Conservation (phyloP, 2,888 invertebrate genomes). For the Anagyrus pseudococci region DNA sequence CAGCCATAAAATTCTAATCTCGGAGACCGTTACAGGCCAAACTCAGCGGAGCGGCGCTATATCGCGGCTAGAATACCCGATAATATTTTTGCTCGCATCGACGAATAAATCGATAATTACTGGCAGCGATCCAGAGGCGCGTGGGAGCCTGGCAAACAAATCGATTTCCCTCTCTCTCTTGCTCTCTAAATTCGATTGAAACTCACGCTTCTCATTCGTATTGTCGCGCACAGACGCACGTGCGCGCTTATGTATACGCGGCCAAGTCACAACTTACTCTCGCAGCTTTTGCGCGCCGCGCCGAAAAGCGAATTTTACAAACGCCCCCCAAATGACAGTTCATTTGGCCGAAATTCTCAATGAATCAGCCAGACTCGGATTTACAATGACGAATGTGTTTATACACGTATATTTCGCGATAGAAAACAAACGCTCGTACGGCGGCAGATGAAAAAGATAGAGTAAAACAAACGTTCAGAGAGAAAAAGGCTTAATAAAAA, state of each 20-base stretch:
- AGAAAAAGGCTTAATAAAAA: too few relatives aligned
- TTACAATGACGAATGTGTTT: too few relatives aligned
- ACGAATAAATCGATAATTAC: constrained; percentile 32
- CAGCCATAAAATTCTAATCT: background rate
- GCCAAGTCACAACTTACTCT: too few relatives aligned
- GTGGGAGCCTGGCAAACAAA: constrained; percentile 15
- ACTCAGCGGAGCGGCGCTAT: background rate
- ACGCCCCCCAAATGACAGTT: too few relatives aligned
- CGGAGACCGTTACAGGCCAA: background rate
- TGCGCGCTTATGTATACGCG: background rate
- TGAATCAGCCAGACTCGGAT: too few relatives aligned
- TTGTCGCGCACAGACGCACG: background rate
- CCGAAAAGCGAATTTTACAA: too few relatives aligned
- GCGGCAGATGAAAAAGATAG: too few relatives aligned
- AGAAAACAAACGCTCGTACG: too few relatives aligned
- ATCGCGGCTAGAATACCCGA: constrained; percentile 4
- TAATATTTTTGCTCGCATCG: constrained; percentile 27
- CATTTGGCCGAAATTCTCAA: too few relatives aligned
- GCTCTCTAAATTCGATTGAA: constrained; percentile 19
- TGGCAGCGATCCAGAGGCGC: constrained; percentile 24
- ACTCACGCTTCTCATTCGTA: background rate
- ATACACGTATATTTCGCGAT: too few relatives aligned
- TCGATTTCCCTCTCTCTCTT: constrained; percentile 16
- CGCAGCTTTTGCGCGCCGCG: too few relatives aligned
- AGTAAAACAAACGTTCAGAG: too few relatives aligned